Evolutionary conservation across 2,113 vertebrate genomes (phyloP).

Genomic region (Orientallactaga bullata): DNA sequence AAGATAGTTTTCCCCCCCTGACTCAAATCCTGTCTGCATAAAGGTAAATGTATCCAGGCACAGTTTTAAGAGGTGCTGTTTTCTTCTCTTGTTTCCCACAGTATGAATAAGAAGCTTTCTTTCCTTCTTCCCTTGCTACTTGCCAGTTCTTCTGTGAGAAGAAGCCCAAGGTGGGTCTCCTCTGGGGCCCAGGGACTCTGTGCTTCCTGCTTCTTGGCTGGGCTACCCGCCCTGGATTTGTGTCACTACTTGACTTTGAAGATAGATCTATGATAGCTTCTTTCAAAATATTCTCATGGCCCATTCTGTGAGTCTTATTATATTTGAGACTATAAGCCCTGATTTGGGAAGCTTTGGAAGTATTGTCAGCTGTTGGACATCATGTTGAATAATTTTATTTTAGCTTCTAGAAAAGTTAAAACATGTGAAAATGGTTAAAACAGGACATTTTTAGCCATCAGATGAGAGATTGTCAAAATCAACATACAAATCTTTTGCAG

Average conservation of each 20-base stretch:
- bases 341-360: background rate
- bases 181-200: background rate
- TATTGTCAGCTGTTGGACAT: background rate
- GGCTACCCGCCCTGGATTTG: background rate
- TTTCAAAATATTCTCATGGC: background rate
- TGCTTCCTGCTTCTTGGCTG: background rate
- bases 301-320: background rate
- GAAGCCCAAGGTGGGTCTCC: background rate
- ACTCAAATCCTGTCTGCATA: slow-evolving; percentile 52
- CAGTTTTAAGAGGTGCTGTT: slow-evolving; percentile 59
- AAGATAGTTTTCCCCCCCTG: background rate
- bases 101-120: background rate
- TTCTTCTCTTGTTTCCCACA: background rate
- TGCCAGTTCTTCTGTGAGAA: background rate
- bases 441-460: background rate
- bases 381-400: background rate
- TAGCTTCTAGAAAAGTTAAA: background rate
- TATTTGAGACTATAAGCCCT: background rate
- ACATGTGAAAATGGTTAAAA: background rate
- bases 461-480: background rate
- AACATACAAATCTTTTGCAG: background rate
- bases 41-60: slow-evolving; percentile 30
- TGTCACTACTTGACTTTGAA: no score
- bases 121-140: background rate
- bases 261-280: background rate